Evolutionary conservation across 2,888 invertebrate species (phyloP).

Genomic region (Acleris cristana): DNA sequence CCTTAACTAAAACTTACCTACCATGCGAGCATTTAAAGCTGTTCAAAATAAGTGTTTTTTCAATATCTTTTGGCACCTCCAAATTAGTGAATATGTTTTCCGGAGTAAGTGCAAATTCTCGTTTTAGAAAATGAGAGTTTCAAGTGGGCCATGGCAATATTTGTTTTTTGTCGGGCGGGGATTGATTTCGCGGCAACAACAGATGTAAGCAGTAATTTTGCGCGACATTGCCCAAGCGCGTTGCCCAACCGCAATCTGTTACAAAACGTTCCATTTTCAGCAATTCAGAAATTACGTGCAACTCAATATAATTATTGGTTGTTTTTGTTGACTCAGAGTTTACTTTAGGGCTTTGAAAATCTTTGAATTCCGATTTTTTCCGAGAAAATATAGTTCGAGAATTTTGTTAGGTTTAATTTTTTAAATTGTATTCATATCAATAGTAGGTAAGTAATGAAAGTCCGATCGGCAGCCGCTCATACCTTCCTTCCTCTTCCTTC

Average conservation of each 20-base stretch:
- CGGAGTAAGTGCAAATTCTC: background rate
- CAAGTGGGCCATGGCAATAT: constrained; percentile 19
- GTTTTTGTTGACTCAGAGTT: too few species aligned
- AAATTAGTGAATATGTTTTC: background rate
- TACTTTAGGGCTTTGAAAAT: too few species aligned
- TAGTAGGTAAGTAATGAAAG: too few species aligned
- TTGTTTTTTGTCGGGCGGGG: constrained; percentile 24
- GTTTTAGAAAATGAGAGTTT: background rate
- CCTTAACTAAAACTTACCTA: too few species aligned
- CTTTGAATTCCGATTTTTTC: too few species aligned
- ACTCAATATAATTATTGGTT: background rate
- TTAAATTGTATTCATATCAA: too few species aligned
- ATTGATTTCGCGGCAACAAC: constrained; percentile 29
- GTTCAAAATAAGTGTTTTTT: too few species aligned
- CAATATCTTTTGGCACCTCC: background rate
- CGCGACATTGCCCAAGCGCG: constrained; percentile 20
- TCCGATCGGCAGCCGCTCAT: too few species aligned
- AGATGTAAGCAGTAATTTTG: constrained; percentile 20
- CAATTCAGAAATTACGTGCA: constrained; percentile 1
- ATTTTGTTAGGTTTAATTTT: too few species aligned
- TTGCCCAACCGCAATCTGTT: constrained; percentile 23
- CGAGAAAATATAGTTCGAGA: too few species aligned
- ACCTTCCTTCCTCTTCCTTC: too few species aligned
- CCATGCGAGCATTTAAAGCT: too few species aligned
- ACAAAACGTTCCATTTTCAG: constrained; percentile 22